Evolutionary conservation across 2,797 vertebrate genomes (phyloP), one percentile per base, ranked within the genome.

Genomic region (Centroberyx gerrardi): DNA sequence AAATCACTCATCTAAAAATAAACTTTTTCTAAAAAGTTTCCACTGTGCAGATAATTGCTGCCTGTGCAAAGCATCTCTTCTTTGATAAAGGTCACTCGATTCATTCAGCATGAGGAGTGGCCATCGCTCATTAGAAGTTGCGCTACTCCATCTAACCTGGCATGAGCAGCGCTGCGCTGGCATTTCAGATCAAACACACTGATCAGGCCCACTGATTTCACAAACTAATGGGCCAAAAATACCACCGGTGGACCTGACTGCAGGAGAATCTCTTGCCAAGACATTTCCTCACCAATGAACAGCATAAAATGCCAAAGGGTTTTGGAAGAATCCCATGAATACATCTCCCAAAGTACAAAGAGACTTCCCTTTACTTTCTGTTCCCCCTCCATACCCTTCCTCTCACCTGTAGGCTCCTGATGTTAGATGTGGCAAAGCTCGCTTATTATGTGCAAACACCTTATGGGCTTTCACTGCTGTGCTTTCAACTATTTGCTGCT

Each of bases 1-100:
- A 76, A 88, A 79, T 29, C 56, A 74, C 71, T 88, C 81, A 81
- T 91, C 87, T 87, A 95, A 95, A 96, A 96, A 96, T 93, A 87
- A 82, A 64, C 70, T 73, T 73, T 74, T 61, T 76, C 72, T 54
- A 72, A 92, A 90, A 94, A 89, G 12, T 78, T 87, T 94, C 78
- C 86, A 81, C 86, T 89, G 90, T 81, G 91, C 89, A 70, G 90
- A 91, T 92, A 93, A 92, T 88, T 84, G 88, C 72, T 70, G 77
- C 72, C 64, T 56, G 82, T 72, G 90, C 79, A 83, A 85, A 91
- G 87, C 81, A 68, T 68, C 80, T 90, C 80, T 53, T 83, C 78
- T 65, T 72, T 59, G 42, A 42, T 75, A 90, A 94, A 94, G 93
- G 92, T 93, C 87, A 88, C 64, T 82, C 10, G 46, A 87, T 88